Evolutionary conservation across 2,888 invertebrate genomes (phyloP), one percentile per base, ranked within the genome.

Genomic region (Lithophane leautieri): DNA sequence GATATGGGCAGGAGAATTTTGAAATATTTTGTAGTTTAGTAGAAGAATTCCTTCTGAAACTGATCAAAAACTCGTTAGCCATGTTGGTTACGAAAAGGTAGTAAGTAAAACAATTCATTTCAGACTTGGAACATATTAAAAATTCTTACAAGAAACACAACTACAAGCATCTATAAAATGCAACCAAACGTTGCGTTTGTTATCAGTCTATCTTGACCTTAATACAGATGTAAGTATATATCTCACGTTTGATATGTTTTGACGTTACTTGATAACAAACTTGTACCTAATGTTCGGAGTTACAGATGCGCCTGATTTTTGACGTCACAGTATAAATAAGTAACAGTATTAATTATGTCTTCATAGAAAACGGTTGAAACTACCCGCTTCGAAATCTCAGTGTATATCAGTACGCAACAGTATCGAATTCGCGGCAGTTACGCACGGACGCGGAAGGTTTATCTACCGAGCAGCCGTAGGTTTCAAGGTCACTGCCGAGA

Each of bases 261-360:
- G 68, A 60, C 25, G 69, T 52, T 60, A 69, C 22, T 34, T 42
- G 72, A 71, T 42, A 79, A 58, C 34, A 60, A 78, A 22, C 8
- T 22, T 22, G 50, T 50, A 50, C 50, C 42, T 25, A 72, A 73
- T 54, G 40, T 3, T 61, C 42, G 47, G 19, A 79, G 28, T 22
- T 11, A 63, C 50, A 67, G 42, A 69, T 82, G 61, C 44, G 54
- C 14, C 58, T 68, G 52, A 77, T 82, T 40, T 68, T 28, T 12
- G 34, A 34, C 34, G 34, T 34, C 34, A 34, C 4, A 34, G 34
- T 34, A 34, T 34, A 34, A 34, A 34, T 34, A 34, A 34, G 4
- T 34, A 34, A 34, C 34, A 34, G 34, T 34, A 34, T 34, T 34
- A 34, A 34, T 34, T 34, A 34, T 34, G 34, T 34, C 34, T 34